These are phyloP conservation scores for Mellilla xanthometata DNA, from an alignment of 2,888 invertebrate genomes.

Conservation along the genomic window DNA sequence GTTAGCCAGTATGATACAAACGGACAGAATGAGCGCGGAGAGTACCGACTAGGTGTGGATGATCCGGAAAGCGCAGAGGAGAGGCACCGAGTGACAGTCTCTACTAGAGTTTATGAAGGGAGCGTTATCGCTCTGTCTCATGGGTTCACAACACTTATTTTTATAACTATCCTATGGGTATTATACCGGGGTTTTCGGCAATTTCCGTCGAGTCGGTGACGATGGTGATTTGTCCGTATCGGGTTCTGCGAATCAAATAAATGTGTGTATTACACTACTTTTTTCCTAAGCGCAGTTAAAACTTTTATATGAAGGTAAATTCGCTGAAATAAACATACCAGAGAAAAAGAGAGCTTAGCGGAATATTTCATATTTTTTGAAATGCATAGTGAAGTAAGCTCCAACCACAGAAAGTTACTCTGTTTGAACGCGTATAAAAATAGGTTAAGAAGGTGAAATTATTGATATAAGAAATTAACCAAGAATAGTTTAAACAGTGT, in stretches of 20 bases:
- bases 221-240: slow-evolving; percentile 94
- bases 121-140: slow-evolving; percentile 65
- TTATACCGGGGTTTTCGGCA: slow-evolving; percentile 99
- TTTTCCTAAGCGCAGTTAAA: slow-evolving; percentile 20
- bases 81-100: slow-evolving; percentile 80
- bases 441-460: too few species aligned
- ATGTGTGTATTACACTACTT: slow-evolving; percentile 54
- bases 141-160: slow-evolving; percentile 83
- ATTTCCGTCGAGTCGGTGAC: slow-evolving; percentile 95
- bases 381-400: too few species aligned
- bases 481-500: too few species aligned
- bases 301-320: background rate
- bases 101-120: slow-evolving; percentile 69
- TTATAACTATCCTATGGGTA: slow-evolving; percentile 82
- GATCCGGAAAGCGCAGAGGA: slow-evolving; percentile 72
- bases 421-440: too few species aligned
- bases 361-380: too few species aligned
- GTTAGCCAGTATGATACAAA: too few species aligned
- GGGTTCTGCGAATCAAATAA: slow-evolving; percentile 86
- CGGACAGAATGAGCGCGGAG: slow-evolving; percentile 39
- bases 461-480: too few species aligned
- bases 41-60: slow-evolving; percentile 42
- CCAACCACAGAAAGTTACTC: too few species aligned
- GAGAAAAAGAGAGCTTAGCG: too few species aligned
- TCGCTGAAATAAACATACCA: too few species aligned